These are phyloP conservation scores for Trinectes maculatus DNA, from an alignment of 2,113 vertebrate genomes.

Conservation along the genomic window DNA sequence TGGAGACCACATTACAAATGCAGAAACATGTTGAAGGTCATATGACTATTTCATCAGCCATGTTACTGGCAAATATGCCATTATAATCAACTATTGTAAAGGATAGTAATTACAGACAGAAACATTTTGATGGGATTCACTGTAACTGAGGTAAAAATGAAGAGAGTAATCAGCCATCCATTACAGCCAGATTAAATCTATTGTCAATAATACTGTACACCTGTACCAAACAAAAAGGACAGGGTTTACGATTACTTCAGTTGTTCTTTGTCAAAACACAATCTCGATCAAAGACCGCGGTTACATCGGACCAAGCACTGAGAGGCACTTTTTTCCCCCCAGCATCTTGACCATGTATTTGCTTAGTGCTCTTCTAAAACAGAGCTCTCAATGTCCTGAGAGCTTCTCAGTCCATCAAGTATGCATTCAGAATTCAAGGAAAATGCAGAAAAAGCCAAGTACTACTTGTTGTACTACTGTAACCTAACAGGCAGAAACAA, in stretches of 20 bases:
- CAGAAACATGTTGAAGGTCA: background rate
- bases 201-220: background rate
- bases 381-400: background rate
- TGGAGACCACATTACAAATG: background rate
- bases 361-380: background rate
- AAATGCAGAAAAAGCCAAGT: constrained; percentile 9
- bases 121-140: background rate
- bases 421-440: constrained; percentile 14
- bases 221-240: background rate
- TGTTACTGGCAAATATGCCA: background rate
- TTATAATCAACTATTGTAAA: background rate
- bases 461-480: constrained; percentile 30
- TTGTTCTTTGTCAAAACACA: background rate
- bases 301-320: background rate
- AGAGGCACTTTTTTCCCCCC: background rate
- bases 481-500: constrained; percentile 33
- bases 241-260: background rate
- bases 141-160: background rate
- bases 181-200: background rate
- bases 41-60: background rate
- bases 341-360: background rate
- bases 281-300: background rate
- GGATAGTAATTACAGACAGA: constrained; percentile 1
- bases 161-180: background rate
- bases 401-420: background rate